Conservation (phyloP, 2,888 invertebrate species). For the Drosophila kanekoi region DNA sequence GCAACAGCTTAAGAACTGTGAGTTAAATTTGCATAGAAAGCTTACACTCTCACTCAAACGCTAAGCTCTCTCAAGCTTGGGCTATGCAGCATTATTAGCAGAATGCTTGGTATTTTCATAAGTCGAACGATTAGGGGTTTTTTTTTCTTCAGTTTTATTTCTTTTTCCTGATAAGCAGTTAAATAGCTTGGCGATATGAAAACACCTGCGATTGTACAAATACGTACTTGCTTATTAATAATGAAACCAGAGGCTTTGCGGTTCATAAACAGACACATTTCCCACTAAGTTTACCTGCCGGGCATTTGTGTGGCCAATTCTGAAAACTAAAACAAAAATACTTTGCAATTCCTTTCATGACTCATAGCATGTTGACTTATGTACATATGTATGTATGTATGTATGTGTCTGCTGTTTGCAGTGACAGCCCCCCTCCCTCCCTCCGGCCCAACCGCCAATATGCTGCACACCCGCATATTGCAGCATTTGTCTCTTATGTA, state of each 20-base stretch:
- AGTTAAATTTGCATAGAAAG: neutral
- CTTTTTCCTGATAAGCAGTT: slow-evolving; percentile 27
- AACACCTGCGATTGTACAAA: slow-evolving; percentile 37
- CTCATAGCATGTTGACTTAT: neutral
- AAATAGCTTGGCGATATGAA: slow-evolving; percentile 21
- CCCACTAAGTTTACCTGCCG: slow-evolving; percentile 4
- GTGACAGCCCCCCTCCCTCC: neutral
- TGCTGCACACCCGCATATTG: slow-evolving; percentile 37
- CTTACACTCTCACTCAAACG: slow-evolving; percentile 2
- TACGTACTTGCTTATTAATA: slow-evolving; percentile 5
- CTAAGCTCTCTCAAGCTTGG: neutral
- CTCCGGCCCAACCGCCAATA: neutral
- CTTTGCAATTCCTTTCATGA: slow-evolving; percentile 23
- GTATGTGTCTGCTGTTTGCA: neutral
- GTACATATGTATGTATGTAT: neutral
- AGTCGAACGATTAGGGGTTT: slow-evolving; percentile 9
- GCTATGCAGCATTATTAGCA: neutral
- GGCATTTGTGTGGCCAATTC: neutral
- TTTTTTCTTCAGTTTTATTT: neutral
- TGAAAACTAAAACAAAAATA: neutral
- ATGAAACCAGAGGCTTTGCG: slow-evolving; percentile 1
- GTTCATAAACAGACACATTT: slow-evolving; percentile 7
- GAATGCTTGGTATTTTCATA: slow-evolving; percentile 11
- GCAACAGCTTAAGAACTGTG: slow-evolving; percentile 15
- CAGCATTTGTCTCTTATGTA: slow-evolving; percentile 24